Percentiles rank a stretch among this genome's conserved stretches.
Conservation (phyloP, 2,888 invertebrate species). For the Pandemis corylana region DNA sequence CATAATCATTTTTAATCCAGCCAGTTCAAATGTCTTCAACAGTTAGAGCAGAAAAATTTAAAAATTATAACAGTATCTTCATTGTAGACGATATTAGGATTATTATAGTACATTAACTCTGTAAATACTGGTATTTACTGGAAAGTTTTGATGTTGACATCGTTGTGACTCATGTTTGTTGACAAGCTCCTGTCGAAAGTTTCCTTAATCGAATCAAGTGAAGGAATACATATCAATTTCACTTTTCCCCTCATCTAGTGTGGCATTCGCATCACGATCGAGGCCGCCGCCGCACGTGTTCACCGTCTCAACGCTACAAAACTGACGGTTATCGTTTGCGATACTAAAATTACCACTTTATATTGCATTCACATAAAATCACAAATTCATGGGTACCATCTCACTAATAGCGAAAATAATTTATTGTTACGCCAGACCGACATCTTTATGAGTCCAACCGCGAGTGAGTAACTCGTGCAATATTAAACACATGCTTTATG, state of each 20-base stretch:
- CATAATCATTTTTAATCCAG: constrained; percentile 63
- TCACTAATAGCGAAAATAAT: constrained; percentile 6
- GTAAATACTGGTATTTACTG: constrained; percentile 44
- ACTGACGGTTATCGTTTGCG: constrained; percentile 52
- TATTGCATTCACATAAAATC: constrained; percentile 24
- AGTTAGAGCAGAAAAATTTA: constrained; percentile 58
- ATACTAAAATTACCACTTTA: constrained; percentile 8
- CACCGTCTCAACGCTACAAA: constrained; percentile 58
- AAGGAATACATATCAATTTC: constrained; percentile 77
- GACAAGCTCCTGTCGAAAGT: constrained; percentile 80
- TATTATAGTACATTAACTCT: constrained; percentile 36
- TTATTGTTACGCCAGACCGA: neutral
- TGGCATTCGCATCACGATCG: constrained; percentile 80
- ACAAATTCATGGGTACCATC: constrained; percentile 9
- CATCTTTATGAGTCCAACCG: neutral
- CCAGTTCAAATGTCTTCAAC: constrained; percentile 56
- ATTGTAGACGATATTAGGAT: constrained; percentile 55
- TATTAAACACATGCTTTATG: constrained; percentile 36
- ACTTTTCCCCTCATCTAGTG: constrained; percentile 79
- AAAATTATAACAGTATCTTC: constrained; percentile 39
- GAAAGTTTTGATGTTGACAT: constrained; percentile 16
- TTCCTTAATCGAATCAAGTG: constrained; percentile 64
- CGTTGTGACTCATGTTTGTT: constrained; percentile 38
- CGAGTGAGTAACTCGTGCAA: constrained; percentile 20
- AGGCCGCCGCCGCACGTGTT: constrained; percentile 77